Percentiles rank a stretch among this genome's conserved stretches.
These are phyloP conservation scores for Thamnophis elegans DNA, from an alignment of 2,797 vertebrate genomes.

Conservation along the genomic window DNA sequence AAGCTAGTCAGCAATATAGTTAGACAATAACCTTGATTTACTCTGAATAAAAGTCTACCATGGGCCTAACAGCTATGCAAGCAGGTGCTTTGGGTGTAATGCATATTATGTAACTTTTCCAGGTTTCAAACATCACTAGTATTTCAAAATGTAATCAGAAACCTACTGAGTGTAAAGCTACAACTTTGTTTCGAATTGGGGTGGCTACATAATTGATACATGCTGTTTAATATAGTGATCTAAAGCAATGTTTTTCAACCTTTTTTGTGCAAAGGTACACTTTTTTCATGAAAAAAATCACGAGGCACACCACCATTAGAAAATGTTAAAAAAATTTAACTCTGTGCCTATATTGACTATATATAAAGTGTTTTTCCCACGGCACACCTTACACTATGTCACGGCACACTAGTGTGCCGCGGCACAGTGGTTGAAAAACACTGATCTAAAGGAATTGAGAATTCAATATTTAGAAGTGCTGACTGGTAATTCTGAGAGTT, in stretches of 20 bases:
- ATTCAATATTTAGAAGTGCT: not conserved
- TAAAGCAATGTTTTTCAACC: too few relatives aligned
- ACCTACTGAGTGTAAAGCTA: not conserved
- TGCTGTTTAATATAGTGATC: not conserved
- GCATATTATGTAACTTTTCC: not conserved
- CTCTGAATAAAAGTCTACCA: not conserved
- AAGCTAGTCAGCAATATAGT: not conserved
- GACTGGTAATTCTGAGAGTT: not conserved
- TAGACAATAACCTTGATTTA: not conserved
- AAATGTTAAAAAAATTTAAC: too few relatives aligned
- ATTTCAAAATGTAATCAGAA: not conserved
- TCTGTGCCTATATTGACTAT: too few relatives aligned
- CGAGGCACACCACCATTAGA: too few relatives aligned
- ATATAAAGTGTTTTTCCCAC: too few relatives aligned
- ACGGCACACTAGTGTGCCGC: too few relatives aligned
- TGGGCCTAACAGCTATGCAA: not conserved
- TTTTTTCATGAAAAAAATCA: too few relatives aligned
- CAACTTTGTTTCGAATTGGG: not conserved
- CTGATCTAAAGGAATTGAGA: not conserved
- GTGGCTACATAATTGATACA: not conserved
- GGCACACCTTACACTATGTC: too few relatives aligned
- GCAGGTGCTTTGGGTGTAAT: not conserved
- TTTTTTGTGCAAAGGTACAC: too few relatives aligned
- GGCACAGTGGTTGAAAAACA: too few relatives aligned
- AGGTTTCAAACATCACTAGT: not conserved